Evolutionary conservation across 2,113 vertebrate species (phyloP).

Genomic region (Cardinalis cardinalis): DNA sequence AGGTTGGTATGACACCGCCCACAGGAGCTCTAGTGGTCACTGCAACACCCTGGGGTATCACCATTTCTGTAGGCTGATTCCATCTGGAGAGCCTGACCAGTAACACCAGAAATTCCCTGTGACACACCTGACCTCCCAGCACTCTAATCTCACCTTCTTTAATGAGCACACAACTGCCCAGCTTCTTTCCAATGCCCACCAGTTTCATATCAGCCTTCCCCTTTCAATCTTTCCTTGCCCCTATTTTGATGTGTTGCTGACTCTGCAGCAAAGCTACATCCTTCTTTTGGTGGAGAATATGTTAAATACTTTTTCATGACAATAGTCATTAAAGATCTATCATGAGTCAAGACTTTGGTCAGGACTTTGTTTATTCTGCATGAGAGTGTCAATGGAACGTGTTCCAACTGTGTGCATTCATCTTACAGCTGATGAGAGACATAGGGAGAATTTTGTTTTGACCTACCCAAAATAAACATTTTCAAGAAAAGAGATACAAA

Average conservation of each 20-base stretch:
- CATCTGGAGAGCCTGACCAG: not conserved
- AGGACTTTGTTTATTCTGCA: slow-evolving; percentile 48
- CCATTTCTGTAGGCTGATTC: not conserved
- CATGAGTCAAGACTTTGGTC: slow-evolving; percentile 47
- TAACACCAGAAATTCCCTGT: not conserved
- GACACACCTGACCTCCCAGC: not conserved
- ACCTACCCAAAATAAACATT: slow-evolving; percentile 58
- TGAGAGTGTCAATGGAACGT: slow-evolving; percentile 45
- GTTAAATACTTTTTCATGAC: slow-evolving; percentile 59
- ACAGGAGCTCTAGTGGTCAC: not conserved
- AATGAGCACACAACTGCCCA: not conserved
- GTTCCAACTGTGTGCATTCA: slow-evolving; percentile 42
- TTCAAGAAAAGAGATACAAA: slow-evolving; percentile 58
- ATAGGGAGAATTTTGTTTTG: slow-evolving; percentile 56
- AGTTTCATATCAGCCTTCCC: not conserved
- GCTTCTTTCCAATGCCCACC: not conserved
- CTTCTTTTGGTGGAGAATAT: not conserved
- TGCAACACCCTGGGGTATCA: not conserved
- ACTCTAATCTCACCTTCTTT: not conserved
- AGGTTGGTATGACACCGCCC: not conserved
- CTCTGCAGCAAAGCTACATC: not conserved
- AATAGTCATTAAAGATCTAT: slow-evolving; percentile 65
- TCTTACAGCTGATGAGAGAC: slow-evolving; percentile 56
- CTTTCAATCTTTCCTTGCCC: not conserved
- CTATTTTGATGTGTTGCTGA: slow-evolving; percentile 15